phyloP scores from a whole-genome alignment of 1,140 invertebrate genomes.

The Linepithema humile region DNA sequence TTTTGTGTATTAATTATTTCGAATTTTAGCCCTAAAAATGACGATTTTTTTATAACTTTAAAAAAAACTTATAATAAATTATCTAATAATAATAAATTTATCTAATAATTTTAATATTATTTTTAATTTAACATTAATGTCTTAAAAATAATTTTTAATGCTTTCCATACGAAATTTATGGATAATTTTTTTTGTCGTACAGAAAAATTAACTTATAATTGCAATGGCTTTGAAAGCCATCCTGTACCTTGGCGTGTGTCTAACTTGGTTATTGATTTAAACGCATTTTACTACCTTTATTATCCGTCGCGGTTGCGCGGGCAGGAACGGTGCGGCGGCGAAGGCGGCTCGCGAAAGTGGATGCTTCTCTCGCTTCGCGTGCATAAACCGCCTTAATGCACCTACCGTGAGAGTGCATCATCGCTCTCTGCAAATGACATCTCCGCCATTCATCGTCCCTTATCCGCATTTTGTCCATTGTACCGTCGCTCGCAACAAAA shows the following conservation, averaged over 20 bases:
- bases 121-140: not conserved
- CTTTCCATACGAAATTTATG: not conserved
- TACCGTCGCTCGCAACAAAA: constrained; percentile 63
- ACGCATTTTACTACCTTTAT: constrained; percentile 59
- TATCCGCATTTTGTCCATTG: constrained; percentile 66
- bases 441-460: constrained; percentile 64
- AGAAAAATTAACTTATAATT: not conserved
- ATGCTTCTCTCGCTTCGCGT: constrained; percentile 62
- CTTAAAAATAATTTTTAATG: not conserved
- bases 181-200: not conserved
- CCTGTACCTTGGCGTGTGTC: not conserved
- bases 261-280: constrained; percentile 62
- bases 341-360: constrained; percentile 49
- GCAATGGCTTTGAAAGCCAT: not conserved
- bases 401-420: constrained; percentile 69
- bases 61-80: not conserved
- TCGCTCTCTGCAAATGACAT: constrained; percentile 70
- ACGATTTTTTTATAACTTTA: not conserved
- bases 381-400: constrained; percentile 74
- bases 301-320: constrained; percentile 36
- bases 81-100: not conserved
- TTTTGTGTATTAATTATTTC: not conserved
- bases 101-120: not conserved
- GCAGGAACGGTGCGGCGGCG: not conserved
- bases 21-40: not conserved